A percentile compares a stretch with the other conserved stretches of the same genome.
phyloP scores from a whole-genome alignment of 2,113 vertebrate species.

The Ictalurus punctatus region DNA sequence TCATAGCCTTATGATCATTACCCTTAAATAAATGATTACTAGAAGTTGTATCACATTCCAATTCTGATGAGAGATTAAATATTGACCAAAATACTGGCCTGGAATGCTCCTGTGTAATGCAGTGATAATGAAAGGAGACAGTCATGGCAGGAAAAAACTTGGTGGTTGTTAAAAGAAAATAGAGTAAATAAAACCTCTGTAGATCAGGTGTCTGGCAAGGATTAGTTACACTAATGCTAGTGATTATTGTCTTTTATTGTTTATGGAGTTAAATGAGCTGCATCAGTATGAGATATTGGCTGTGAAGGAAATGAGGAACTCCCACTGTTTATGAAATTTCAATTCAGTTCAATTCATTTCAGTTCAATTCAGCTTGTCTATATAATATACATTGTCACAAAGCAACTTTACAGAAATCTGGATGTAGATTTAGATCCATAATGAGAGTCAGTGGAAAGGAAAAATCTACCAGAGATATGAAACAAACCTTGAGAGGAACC shows the following conservation, averaged over 20 bases:
- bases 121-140: not conserved
- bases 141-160: not conserved
- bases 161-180: not conserved
- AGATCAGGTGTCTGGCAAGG: not conserved
- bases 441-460: not conserved
- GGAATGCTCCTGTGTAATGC: not conserved
- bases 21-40: not conserved
- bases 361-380: not conserved
- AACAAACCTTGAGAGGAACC: not conserved
- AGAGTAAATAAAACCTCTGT: not conserved
- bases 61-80: not conserved
- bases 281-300: not conserved
- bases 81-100: not conserved
- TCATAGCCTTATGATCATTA: not conserved
- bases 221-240: not conserved
- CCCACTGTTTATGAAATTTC: not conserved
- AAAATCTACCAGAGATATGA: not conserved
- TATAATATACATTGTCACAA: not conserved
- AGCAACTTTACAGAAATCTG: not conserved
- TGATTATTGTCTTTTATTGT: not conserved
- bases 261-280: not conserved
- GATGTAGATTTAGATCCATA: not conserved
- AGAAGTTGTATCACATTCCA: not conserved
- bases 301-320: not conserved
- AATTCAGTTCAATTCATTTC: not conserved